Percentiles rank a stretch among this genome's conserved stretches.
phyloP scores from a whole-genome alignment of 2,888 invertebrate species.

The Drosophila sordidapex region DNA sequence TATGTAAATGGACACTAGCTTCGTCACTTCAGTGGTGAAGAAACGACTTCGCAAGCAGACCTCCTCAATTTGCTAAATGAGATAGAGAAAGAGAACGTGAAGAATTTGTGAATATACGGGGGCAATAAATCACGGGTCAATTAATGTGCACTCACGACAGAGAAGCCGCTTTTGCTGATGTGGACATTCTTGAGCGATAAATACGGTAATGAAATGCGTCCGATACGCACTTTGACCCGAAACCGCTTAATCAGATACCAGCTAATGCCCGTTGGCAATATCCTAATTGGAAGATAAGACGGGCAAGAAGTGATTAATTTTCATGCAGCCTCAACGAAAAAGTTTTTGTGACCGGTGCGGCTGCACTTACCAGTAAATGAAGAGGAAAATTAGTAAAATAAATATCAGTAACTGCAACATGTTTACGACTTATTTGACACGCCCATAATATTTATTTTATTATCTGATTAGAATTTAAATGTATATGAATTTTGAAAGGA shows the following conservation, averaged over 20 bases:
- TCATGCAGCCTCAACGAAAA: constrained; percentile 7
- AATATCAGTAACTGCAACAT: constrained; percentile 81
- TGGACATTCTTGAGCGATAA: constrained; percentile 91
- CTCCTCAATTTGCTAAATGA: constrained; percentile 91
- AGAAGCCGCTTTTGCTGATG: constrained; percentile 91
- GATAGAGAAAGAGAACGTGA: not conserved
- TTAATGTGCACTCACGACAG: constrained; percentile 87
- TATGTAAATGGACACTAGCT: constrained; percentile 92
- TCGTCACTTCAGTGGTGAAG: constrained; percentile 94
- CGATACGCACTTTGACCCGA: constrained; percentile 91
- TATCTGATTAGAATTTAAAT: constrained; percentile 14
- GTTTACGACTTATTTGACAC: constrained; percentile 34
- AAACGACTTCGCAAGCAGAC: constrained; percentile 94
- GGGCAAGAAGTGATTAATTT: constrained; percentile 8
- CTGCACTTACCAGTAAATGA: constrained; percentile 81
- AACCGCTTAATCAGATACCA: constrained; percentile 93
- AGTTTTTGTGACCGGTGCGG: constrained; percentile 6
- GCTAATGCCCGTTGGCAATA: constrained; percentile 91
- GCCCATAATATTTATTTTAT: constrained; percentile 26
- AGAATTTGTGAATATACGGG: constrained; percentile 2
- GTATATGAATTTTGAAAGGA: constrained; percentile 36
- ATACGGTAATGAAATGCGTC: constrained; percentile 92
- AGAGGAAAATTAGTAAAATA: constrained; percentile 68
- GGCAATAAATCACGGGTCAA: constrained; percentile 11
- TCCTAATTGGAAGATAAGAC: constrained; percentile 86